Evolutionary conservation across 1,140 invertebrate species (phyloP).

Genomic region (Trichogramma pretiosum): DNA sequence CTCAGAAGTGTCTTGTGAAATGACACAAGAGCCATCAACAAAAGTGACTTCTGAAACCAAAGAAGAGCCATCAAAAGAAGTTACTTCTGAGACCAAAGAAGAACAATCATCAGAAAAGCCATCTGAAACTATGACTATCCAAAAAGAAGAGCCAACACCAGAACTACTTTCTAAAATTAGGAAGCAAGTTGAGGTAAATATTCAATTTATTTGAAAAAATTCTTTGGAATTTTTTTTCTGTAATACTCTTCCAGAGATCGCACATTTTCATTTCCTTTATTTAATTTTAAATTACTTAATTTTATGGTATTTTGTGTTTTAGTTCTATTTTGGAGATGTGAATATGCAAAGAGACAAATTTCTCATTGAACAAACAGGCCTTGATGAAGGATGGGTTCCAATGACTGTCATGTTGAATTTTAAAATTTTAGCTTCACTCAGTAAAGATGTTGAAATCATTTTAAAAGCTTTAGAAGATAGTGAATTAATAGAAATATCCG

Average conservation of each 20-base stretch:
- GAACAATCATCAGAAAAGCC: too few species aligned
- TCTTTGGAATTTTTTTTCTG: background rate
- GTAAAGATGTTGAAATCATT: conserved; percentile 62
- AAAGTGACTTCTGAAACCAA: too few species aligned
- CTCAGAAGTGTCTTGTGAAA: too few species aligned
- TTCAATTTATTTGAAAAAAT: background rate
- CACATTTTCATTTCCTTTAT: too few species aligned
- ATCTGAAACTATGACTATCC: too few species aligned
- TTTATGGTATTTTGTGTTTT: background rate
- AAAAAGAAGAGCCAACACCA: conserved; percentile 20
- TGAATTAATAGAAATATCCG: conserved; percentile 70
- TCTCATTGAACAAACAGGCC: conserved; percentile 64
- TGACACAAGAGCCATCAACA: too few species aligned
- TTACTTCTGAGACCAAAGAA: too few species aligned
- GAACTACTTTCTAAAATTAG: conserved; percentile 33
- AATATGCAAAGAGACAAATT: conserved; percentile 88
- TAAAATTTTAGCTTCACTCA: conserved; percentile 71
- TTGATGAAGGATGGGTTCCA: conserved; percentile 86
- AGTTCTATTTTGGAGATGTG: conserved; percentile 78
- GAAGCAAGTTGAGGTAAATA: conserved; percentile 35
- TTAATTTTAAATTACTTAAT: background rate
- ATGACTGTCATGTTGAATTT: conserved; percentile 79
- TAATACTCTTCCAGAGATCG: background rate
- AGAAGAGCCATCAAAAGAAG: too few species aligned
- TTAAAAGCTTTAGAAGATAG: conserved; percentile 67